Evolutionary conservation across 2,888 invertebrate species (phyloP).

Genomic region (Camptogramma bilineatum): DNA sequence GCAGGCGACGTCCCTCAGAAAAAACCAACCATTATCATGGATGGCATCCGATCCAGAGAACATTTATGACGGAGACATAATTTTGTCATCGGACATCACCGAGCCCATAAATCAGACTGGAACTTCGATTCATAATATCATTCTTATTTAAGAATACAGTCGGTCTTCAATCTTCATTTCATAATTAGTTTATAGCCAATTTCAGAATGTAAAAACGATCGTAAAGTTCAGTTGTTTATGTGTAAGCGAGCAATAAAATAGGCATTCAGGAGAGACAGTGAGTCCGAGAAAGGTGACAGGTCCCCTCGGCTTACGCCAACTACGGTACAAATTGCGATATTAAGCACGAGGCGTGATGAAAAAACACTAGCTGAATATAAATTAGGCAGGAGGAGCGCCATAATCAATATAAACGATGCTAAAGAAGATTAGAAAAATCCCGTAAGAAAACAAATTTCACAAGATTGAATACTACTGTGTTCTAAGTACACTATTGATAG

Average conservation of each 20-base stretch:
- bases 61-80: constrained; percentile 69
- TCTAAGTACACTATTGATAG: not conserved
- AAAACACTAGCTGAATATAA: constrained; percentile 86
- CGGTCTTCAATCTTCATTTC: constrained; percentile 61
- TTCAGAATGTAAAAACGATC: constrained; percentile 65
- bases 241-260: constrained; percentile 73
- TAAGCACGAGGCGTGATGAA: constrained; percentile 85
- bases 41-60: constrained; percentile 62
- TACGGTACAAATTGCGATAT: constrained; percentile 85
- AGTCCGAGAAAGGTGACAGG: constrained; percentile 80
- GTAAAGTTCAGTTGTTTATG: constrained; percentile 73
- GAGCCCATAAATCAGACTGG: constrained; percentile 58
- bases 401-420: constrained; percentile 86
- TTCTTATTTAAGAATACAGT: constrained; percentile 53
- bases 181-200: constrained; percentile 69
- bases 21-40: constrained; percentile 65
- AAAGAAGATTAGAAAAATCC: constrained; percentile 85
- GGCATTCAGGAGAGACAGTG: constrained; percentile 67
- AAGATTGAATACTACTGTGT: constrained; percentile 61
- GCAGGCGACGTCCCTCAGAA: constrained; percentile 56
- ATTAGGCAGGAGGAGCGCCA: constrained; percentile 83
- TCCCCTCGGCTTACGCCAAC: constrained; percentile 82
- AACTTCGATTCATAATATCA: constrained; percentile 58
- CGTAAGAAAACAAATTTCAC: constrained; percentile 82
- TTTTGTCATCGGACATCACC: constrained; percentile 64